Evolutionary conservation across 1,140 invertebrate genomes (phyloP).

Genomic region (Lutraria rhynchaena): DNA sequence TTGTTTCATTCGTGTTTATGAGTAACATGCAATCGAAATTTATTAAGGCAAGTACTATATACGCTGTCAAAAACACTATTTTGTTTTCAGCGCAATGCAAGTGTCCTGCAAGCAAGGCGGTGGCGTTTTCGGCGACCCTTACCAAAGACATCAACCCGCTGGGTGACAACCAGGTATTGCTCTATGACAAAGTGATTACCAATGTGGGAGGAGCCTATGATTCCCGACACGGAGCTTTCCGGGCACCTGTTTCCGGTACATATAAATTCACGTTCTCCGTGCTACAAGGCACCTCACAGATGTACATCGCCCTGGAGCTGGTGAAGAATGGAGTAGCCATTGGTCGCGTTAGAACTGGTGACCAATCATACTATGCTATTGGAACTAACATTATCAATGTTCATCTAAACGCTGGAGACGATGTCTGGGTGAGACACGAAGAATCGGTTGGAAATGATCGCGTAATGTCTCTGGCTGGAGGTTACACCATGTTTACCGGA

Average conservation of each 20-base stretch:
- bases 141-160: conserved; percentile 38
- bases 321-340: conserved; percentile 31
- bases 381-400: conserved; percentile 46
- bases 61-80: too few relatives aligned
- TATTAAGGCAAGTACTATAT: too few relatives aligned
- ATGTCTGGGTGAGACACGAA: conserved; percentile 47
- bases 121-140: conserved; percentile 43
- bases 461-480: conserved; percentile 2
- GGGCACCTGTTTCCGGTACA: conserved; percentile 48
- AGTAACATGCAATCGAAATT: too few relatives aligned
- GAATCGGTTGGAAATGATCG: neutral
- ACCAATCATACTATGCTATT: conserved; percentile 33
- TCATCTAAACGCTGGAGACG: conserved; percentile 38
- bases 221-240: conserved; percentile 25
- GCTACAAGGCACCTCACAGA: conserved; percentile 31
- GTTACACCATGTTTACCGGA: conserved; percentile 48
- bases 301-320: conserved; percentile 36
- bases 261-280: conserved; percentile 52
- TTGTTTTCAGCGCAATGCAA: conserved; percentile 38
- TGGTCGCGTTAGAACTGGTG: conserved; percentile 38
- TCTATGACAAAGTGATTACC: conserved; percentile 49
- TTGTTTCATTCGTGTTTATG: too few relatives aligned
- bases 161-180: conserved; percentile 14
- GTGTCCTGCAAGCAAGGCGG: conserved; percentile 33
- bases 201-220: conserved; percentile 40